Conservation (phyloP, 1,140 invertebrate genomes). For the Elysia chlorotica region DNA sequence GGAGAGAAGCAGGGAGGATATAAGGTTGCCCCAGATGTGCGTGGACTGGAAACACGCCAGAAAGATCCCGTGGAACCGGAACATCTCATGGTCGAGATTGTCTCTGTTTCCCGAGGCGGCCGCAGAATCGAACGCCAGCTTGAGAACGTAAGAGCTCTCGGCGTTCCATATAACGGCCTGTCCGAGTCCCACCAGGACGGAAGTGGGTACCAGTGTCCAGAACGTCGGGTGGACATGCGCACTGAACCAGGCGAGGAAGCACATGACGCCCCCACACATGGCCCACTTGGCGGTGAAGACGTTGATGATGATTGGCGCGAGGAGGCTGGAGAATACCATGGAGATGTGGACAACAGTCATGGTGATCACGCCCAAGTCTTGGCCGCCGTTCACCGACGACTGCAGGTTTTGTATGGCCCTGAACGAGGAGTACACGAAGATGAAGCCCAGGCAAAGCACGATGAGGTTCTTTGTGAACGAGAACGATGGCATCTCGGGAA, state of each 20-base stretch:
- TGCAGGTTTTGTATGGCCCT: constrained; percentile 59
- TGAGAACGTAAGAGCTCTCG: constrained; percentile 56
- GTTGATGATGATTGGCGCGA: constrained; percentile 55
- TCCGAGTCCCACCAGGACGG: constrained; percentile 55
- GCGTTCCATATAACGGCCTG: constrained; percentile 59
- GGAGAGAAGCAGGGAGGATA: constrained; percentile 53
- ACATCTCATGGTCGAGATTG: constrained; percentile 52
- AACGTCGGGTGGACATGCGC: constrained; percentile 58
- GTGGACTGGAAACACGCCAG: constrained; percentile 61
- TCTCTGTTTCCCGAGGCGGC: constrained; percentile 41
- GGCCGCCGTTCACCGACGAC: constrained; percentile 50
- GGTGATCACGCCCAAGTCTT: constrained; percentile 51
- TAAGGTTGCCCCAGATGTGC: constrained; percentile 61
- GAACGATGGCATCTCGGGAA: constrained; percentile 32
- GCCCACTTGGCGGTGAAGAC: constrained; percentile 58
- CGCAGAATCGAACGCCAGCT: constrained; percentile 55
- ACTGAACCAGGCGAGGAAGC: constrained; percentile 56
- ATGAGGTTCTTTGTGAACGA: constrained; percentile 57
- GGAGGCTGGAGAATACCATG: constrained; percentile 54
- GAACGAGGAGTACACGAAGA: constrained; percentile 59
- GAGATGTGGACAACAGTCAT: constrained; percentile 55
- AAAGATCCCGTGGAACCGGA: constrained; percentile 60
- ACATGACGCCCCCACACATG: constrained; percentile 51
- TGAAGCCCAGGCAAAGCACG: constrained; percentile 56
- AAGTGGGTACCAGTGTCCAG: constrained; percentile 56